Evolutionary conservation across 2,113 vertebrate genomes (phyloP).

Genomic region (Thunnus thynnus): DNA sequence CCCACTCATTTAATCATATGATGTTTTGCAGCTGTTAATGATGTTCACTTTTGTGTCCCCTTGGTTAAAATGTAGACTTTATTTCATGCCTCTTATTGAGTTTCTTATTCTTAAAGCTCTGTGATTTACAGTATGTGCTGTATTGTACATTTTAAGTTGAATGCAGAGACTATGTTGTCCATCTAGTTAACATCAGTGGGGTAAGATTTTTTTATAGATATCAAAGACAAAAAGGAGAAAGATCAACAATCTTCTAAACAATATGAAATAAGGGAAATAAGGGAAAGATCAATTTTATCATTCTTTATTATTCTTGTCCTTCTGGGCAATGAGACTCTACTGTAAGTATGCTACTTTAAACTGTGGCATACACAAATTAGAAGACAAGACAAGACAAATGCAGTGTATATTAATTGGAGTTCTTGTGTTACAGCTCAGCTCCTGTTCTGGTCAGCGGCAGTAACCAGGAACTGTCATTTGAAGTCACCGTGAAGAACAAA

Average conservation of each 20-base stretch:
- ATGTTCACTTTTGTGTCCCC: neutral
- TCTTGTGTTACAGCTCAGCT: slow-evolving; percentile 83
- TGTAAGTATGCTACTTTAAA: neutral
- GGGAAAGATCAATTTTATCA: neutral
- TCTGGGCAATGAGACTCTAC: neutral
- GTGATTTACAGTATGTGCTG: no score
- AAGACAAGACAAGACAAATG: neutral
- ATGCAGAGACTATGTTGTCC: no score
- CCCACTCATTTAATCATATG: neutral
- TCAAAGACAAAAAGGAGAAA: neutral
- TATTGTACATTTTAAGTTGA: no score
- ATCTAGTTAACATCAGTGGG: no score
- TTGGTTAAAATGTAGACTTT: neutral
- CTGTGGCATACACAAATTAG: neutral
- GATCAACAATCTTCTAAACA: neutral
- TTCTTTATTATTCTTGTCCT: neutral
- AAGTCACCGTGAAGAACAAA: slow-evolving; percentile 86
- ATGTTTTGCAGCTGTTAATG: slow-evolving; percentile 3
- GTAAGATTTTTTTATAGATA: neutral
- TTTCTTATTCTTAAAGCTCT: neutral
- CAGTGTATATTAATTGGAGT: slow-evolving; percentile 7
- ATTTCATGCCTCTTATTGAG: neutral
- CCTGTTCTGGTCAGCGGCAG: slow-evolving; percentile 87
- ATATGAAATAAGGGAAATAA: neutral
- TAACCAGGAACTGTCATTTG: slow-evolving; percentile 86